Percentiles rank a stretch among this genome's conserved stretches.
Conservation (phyloP, 2,888 invertebrate species). For the Andrena bucephala region DNA sequence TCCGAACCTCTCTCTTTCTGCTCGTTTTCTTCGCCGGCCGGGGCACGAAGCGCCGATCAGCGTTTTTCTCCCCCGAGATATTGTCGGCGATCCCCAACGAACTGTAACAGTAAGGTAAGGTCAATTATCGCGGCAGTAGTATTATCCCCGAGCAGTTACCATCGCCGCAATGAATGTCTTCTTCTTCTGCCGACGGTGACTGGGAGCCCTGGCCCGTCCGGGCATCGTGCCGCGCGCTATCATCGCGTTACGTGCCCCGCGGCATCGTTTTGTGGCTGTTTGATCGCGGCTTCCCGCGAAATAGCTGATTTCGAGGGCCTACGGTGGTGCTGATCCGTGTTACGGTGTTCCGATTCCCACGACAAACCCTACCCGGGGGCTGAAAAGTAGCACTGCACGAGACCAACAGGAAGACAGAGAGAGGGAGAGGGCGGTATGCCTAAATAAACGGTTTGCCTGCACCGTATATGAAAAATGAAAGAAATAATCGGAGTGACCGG, state of each 20-base stretch:
- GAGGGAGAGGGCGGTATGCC: conserved; percentile 70
- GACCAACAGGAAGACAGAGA: conserved; percentile 42
- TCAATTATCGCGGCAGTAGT: conserved; percentile 48
- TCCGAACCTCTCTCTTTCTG: background rate
- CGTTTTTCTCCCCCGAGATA: conserved; percentile 32
- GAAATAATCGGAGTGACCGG: conserved; percentile 70
- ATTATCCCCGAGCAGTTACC: conserved; percentile 36
- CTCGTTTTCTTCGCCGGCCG: conserved; percentile 1
- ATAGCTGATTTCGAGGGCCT: conserved; percentile 25
- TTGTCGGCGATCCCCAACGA: conserved; percentile 37
- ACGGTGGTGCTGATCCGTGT: conserved; percentile 29
- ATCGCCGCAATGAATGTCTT: conserved; percentile 43
- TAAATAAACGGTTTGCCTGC: conserved; percentile 82
- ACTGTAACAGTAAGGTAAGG: conserved; percentile 32
- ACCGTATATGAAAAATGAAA: conserved; percentile 79
- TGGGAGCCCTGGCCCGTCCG: background rate
- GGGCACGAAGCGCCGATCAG: conserved; percentile 32
- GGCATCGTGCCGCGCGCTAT: conserved; percentile 9
- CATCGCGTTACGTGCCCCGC: conserved; percentile 17
- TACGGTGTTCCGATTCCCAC: conserved; percentile 76
- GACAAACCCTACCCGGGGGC: conserved; percentile 77
- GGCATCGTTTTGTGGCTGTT: conserved; percentile 3
- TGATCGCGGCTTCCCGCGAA: conserved; percentile 30
- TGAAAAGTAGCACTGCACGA: conserved; percentile 62
- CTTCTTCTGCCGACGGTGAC: conserved; percentile 19